These are phyloP conservation scores for Dryobates pubescens DNA, from an alignment of 2,797 vertebrate species.

Conservation along the genomic window DNA sequence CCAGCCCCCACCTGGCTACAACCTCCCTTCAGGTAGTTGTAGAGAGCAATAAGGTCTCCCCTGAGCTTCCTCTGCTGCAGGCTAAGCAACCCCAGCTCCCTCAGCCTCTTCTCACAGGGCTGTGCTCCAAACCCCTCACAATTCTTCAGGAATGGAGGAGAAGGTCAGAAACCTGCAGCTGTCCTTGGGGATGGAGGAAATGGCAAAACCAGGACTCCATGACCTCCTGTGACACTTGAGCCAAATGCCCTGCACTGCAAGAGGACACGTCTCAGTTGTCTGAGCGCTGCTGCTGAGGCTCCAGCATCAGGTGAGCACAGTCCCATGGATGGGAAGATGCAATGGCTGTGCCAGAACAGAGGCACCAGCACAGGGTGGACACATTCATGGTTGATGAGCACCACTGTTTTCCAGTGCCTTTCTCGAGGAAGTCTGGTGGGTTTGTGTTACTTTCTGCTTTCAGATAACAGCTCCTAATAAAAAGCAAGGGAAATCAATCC, in stretches of 20 bases:
- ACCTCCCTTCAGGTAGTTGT: too few species aligned
- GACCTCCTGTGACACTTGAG: not conserved
- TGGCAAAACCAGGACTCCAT: not conserved
- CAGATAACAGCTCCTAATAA: not conserved
- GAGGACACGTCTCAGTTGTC: not conserved
- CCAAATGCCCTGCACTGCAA: rapidly evolving
- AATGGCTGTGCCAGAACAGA: not conserved
- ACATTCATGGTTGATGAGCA: rapidly evolving
- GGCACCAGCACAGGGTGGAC: not conserved
- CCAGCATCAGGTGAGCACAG: rapidly evolving
- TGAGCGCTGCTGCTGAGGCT: not conserved
- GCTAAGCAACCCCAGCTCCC: too few species aligned
- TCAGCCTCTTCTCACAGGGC: too few species aligned
- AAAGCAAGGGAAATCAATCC: not conserved
- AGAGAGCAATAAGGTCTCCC: too few species aligned
- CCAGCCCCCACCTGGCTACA: too few species aligned
- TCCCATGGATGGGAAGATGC: not conserved
- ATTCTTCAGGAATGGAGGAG: not conserved
- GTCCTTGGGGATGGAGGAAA: not conserved
- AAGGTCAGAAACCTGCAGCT: not conserved
- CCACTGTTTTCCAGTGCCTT: not conserved
- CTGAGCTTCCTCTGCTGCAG: too few species aligned
- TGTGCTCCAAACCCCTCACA: too few species aligned
- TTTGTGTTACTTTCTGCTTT: not conserved
- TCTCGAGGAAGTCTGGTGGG: not conserved